Percentiles rank a stretch among this genome's conserved stretches.
These are phyloP conservation scores for Baryphthengus martii DNA, from an alignment of 2,113 vertebrate genomes.

Conservation along the genomic window DNA sequence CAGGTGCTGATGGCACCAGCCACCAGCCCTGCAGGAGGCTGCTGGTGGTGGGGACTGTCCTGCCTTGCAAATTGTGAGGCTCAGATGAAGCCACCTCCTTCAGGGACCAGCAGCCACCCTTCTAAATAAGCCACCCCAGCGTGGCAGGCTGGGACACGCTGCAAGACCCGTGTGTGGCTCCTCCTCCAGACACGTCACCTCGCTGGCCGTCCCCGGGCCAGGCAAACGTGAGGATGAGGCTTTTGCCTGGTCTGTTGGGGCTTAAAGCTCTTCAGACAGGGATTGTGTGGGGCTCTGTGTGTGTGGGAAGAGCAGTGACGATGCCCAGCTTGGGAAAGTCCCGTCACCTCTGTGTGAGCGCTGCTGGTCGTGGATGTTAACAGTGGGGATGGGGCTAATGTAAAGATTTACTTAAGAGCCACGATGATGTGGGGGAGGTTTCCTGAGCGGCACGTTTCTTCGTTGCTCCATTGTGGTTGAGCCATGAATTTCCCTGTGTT, in stretches of 20 bases:
- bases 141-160: not conserved
- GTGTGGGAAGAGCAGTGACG: not conserved
- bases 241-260: not conserved
- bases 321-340: not conserved
- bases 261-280: not conserved
- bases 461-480: not conserved
- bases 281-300: not conserved
- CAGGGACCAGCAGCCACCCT: not conserved
- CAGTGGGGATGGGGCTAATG: not conserved
- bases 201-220: not conserved
- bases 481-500: not conserved
- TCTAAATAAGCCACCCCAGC: rapidly evolving
- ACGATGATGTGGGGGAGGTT: not conserved
- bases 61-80: not conserved
- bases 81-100: rapidly evolving
- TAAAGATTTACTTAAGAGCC: not conserved
- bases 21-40: not conserved
- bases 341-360: rapidly evolving
- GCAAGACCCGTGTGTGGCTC: rapidly evolving
- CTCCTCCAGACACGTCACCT: not conserved
- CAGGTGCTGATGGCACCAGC: rapidly evolving
- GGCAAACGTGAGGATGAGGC: not conserved
- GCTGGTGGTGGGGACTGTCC: not conserved
- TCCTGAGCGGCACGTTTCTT: not conserved
- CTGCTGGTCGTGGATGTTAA: not conserved